A percentile compares a stretch with the other conserved stretches of the same genome.
These are phyloP conservation scores for Ridgeia piscesae DNA, from an alignment of 1,140 invertebrate genomes.

Conservation along the genomic window DNA sequence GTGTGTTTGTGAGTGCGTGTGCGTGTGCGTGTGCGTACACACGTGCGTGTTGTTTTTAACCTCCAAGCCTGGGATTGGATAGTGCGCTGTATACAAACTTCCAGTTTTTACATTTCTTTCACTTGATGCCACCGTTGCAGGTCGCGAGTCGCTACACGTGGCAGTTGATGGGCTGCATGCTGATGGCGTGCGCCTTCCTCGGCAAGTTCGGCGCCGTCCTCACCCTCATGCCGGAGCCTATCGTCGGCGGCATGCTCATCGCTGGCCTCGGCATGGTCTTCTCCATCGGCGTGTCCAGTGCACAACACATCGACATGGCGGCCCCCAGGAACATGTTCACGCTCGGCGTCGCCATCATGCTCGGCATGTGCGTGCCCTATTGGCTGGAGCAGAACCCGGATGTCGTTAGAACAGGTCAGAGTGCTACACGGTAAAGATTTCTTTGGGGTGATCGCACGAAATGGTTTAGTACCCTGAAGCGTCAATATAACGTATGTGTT, in stretches of 20 bases:
- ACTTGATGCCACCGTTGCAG: background rate
- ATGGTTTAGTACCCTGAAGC: no score
- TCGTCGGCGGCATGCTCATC: slow-evolving; percentile 60
- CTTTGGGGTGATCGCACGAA: no score
- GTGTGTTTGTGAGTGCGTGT: no score
- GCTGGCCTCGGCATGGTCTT: slow-evolving; percentile 18
- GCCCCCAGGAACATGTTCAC: slow-evolving; percentile 25
- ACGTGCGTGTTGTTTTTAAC: no score
- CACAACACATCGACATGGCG: slow-evolving; percentile 15
- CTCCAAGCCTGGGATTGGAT: no score
- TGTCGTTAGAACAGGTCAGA: slow-evolving; percentile 1
- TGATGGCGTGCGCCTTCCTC: slow-evolving; percentile 73
- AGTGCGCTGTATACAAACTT: no score
- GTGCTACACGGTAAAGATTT: background rate
- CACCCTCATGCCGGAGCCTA: slow-evolving; percentile 83
- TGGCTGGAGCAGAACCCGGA: slow-evolving; percentile 18
- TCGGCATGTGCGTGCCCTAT: slow-evolving; percentile 22
- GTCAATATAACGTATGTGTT: no score
- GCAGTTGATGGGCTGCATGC: slow-evolving; percentile 75
- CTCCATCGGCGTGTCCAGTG: slow-evolving; percentile 24
- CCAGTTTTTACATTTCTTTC: no score
- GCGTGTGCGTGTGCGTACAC: no score
- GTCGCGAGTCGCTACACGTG: background rate
- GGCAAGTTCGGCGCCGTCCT: slow-evolving; percentile 75
- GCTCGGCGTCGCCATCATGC: slow-evolving; percentile 23